phyloP scores from a whole-genome alignment of 2,797 vertebrate species.

The Nannoperca australis region DNA sequence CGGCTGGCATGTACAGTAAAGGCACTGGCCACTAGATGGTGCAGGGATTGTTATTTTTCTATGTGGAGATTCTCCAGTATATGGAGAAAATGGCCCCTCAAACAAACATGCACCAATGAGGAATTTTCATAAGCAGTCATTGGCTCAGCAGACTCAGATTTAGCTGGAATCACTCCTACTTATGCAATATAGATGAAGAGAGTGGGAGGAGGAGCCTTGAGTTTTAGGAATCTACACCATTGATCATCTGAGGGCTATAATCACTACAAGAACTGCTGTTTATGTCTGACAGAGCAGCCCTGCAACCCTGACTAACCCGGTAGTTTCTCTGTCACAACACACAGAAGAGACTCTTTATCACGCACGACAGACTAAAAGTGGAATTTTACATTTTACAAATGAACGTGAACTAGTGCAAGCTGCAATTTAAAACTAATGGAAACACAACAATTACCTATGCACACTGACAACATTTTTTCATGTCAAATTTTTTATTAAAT shows the following conservation, averaged over 20 bases:
- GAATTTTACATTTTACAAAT: background rate
- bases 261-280: slow-evolving; percentile 59
- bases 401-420: background rate
- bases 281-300: slow-evolving; percentile 47
- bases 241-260: slow-evolving; percentile 62
- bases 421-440: slow-evolving; percentile 14
- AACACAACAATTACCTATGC: slow-evolving; percentile 1
- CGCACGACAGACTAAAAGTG: background rate
- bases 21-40: slow-evolving; percentile 72
- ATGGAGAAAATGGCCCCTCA: slow-evolving; percentile 55
- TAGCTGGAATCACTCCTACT: slow-evolving; percentile 31
- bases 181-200: slow-evolving; percentile 46
- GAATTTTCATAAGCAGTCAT: slow-evolving; percentile 52
- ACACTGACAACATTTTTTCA: background rate
- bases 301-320: slow-evolving; percentile 23
- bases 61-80: slow-evolving; percentile 22
- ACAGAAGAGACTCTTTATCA: background rate
- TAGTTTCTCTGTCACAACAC: slow-evolving; percentile 33
- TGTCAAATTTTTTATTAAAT: too few relatives aligned
- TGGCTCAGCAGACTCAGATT: slow-evolving; percentile 45
- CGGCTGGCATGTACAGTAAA: slow-evolving; percentile 23
- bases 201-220: slow-evolving; percentile 34
- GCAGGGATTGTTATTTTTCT: slow-evolving; percentile 43
- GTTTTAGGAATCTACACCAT: slow-evolving; percentile 53
- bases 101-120: slow-evolving; percentile 23